phyloP scores from a whole-genome alignment of 2,888 invertebrate species.

The Phyllotreta striolata region DNA sequence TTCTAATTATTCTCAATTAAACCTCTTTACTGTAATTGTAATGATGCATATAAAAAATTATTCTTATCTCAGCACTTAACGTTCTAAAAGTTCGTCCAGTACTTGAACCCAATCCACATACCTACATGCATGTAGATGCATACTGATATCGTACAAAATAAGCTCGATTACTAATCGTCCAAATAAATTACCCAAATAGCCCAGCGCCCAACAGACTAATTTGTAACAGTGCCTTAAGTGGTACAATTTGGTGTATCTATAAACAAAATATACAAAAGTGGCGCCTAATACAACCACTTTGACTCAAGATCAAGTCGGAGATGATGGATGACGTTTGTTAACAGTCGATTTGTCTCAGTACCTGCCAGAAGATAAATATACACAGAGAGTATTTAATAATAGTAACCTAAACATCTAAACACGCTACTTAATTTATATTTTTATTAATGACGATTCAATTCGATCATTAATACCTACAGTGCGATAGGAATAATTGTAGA shows the following conservation, averaged over 20 bases:
- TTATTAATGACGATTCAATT: background rate
- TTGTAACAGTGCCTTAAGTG: slow-evolving; percentile 24
- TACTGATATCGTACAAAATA: background rate
- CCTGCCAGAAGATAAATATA: slow-evolving; percentile 15
- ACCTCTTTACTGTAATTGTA: no score
- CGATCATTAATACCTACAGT: background rate
- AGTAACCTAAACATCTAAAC: background rate
- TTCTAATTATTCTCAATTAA: no score
- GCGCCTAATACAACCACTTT: slow-evolving; percentile 34
- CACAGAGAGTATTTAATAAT: slow-evolving; percentile 15
- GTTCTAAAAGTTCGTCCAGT: no score
- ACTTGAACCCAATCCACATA: no score
- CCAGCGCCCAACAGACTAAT: slow-evolving; percentile 17
- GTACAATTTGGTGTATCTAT: slow-evolving; percentile 14
- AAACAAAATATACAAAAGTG: slow-evolving; percentile 34
- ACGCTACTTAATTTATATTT: background rate
- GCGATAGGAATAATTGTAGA: background rate
- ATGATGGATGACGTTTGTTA: slow-evolving; percentile 38
- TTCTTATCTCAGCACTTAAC: no score
- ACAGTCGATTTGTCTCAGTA: slow-evolving; percentile 26
- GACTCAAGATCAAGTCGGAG: slow-evolving; percentile 40
- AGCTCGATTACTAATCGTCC: slow-evolving; percentile 11
- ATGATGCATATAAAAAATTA: no score
- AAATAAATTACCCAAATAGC: slow-evolving; percentile 23
- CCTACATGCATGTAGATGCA: no score